Conservation (phyloP, 2,113 vertebrate genomes). For the Eulacestoma nigropectus region DNA sequence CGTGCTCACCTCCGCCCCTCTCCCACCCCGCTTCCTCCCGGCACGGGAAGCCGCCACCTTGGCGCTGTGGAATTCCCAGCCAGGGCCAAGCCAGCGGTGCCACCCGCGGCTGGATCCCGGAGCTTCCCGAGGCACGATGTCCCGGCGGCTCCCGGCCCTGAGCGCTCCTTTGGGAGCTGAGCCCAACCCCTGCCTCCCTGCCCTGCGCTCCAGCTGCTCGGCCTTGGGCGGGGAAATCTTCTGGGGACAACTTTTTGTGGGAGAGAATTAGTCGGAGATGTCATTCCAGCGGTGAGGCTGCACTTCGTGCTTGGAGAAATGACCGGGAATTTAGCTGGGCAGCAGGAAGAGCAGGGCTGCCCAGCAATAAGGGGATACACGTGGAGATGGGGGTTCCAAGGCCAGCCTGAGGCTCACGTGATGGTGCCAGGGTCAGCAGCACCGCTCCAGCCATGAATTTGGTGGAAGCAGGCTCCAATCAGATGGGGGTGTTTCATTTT, state of each 20-base stretch:
- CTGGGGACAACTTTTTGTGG: not conserved
- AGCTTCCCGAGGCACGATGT: fast-evolving
- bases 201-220: not conserved
- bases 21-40: conserved; percentile 72
- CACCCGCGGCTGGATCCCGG: not conserved
- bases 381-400: not conserved
- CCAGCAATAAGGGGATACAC: not conserved
- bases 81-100: not conserved
- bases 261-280: not conserved
- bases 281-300: not conserved
- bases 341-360: not conserved
- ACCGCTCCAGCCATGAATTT: not conserved
- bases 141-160: not conserved
- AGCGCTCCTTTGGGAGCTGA: not conserved
- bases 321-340: not conserved
- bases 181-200: not conserved
- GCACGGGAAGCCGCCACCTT: conserved; percentile 76
- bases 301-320: not conserved
- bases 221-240: not conserved
- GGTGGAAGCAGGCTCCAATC: not conserved
- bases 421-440: not conserved
- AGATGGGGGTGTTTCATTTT: not conserved
- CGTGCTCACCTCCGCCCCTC: not conserved
- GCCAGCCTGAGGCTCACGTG: not conserved
- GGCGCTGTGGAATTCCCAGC: not conserved